These are phyloP conservation scores for Scomber colias DNA, from an alignment of 2,113 vertebrate genomes.

Conservation along the genomic window DNA sequence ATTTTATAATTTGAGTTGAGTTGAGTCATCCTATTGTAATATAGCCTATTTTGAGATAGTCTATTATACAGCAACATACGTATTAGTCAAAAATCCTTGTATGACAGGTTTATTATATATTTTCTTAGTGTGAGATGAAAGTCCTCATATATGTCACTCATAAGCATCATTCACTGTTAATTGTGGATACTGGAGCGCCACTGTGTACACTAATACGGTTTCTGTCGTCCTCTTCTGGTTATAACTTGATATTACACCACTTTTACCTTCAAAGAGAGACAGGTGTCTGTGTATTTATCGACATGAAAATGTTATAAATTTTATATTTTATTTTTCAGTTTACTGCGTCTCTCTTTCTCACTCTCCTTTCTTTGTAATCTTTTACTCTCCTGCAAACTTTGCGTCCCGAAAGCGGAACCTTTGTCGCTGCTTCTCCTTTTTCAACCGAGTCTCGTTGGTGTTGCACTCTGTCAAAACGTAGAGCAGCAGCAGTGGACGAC, in stretches of 20 bases:
- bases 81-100: too few species aligned
- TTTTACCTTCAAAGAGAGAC: not conserved
- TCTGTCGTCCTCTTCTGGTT: conserved; percentile 43
- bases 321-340: accelerated
- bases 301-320: accelerated
- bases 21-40: too few species aligned
- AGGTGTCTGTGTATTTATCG: not conserved
- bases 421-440: not conserved
- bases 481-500: not conserved
- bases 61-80: too few species aligned
- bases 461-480: conserved; percentile 41
- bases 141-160: too few species aligned
- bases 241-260: not conserved
- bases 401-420: conserved; percentile 56
- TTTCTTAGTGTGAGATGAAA: too few species aligned
- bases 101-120: too few species aligned
- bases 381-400: not conserved
- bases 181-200: too few species aligned
- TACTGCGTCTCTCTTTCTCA: too few species aligned
- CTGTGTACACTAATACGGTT: not conserved
- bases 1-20: too few species aligned
- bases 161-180: too few species aligned
- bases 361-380: not conserved
- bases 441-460: conserved; percentile 31
- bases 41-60: too few species aligned